Conservation (phyloP, 2,888 invertebrate genomes). For the Emmelina monodactyla region DNA sequence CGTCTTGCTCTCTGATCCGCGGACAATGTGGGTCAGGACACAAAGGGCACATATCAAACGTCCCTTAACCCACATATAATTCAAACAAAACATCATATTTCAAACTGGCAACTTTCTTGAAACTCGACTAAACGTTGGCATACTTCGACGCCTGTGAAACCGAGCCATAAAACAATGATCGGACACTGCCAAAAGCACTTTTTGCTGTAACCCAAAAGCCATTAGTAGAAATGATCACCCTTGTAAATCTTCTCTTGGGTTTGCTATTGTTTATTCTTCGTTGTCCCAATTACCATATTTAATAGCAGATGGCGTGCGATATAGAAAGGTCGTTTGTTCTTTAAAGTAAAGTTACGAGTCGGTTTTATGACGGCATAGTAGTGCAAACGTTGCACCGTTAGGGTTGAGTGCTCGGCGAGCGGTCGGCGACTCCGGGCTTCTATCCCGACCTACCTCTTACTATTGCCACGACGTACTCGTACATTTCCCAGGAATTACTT, state of each 20-base stretch:
- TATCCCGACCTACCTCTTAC: too few species aligned
- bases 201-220: slow-evolving; percentile 17
- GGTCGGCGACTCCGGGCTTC: slow-evolving; percentile 52
- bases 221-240: slow-evolving; percentile 24
- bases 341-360: too few species aligned
- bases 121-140: neutral
- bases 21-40: slow-evolving; percentile 46
- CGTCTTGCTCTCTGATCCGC: slow-evolving; percentile 43
- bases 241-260: slow-evolving; percentile 21
- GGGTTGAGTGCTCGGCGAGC: slow-evolving; percentile 55
- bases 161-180: too few species aligned
- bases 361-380: too few species aligned
- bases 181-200: slow-evolving; percentile 10
- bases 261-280: neutral
- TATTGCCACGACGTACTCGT: neutral
- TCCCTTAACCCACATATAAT: slow-evolving; percentile 21
- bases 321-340: too few species aligned
- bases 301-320: too few species aligned
- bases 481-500: neutral
- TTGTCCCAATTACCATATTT: too few species aligned
- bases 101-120: neutral
- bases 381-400: slow-evolving; percentile 51
- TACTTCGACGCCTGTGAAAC: neutral
- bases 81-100: neutral
- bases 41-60: slow-evolving; percentile 16